phyloP scores from a whole-genome alignment of 1,140 invertebrate species.

The Zaprionus davidi region DNA sequence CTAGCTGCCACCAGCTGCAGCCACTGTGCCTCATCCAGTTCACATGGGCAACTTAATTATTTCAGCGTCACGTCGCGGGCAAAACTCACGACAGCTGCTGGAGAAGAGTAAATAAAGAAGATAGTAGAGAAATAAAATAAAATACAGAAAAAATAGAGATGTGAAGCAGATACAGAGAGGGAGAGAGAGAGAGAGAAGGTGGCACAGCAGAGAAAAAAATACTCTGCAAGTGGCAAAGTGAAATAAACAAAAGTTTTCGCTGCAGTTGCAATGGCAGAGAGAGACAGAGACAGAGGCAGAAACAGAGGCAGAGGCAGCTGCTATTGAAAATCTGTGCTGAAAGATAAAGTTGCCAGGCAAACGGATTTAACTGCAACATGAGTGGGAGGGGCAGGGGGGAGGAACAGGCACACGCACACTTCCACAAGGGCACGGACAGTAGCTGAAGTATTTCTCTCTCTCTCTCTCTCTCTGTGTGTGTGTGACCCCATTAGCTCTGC shows the following conservation, averaged over 20 bases:
- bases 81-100: slow-evolving; percentile 71
- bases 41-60: slow-evolving; percentile 76
- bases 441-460: slow-evolving; percentile 6
- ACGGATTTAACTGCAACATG: slow-evolving; percentile 68
- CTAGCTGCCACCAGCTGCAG: too few relatives aligned
- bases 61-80: slow-evolving; percentile 73
- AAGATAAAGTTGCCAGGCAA: slow-evolving; percentile 73
- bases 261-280: slow-evolving; percentile 19
- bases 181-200: neutral
- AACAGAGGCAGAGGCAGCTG: slow-evolving; percentile 42
- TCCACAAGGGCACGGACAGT: slow-evolving; percentile 1
- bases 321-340: slow-evolving; percentile 75
- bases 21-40: neutral
- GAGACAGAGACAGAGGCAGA: slow-evolving; percentile 7
- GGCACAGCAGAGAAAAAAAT: slow-evolving; percentile 19
- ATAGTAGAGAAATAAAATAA: slow-evolving; percentile 6
- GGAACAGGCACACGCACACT: neutral
- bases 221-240: slow-evolving; percentile 32
- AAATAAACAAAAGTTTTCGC: slow-evolving; percentile 67
- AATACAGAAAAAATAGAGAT: neutral
- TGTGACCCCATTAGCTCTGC: slow-evolving; percentile 55
- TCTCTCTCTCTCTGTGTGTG: slow-evolving; percentile 27
- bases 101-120: slow-evolving; percentile 43
- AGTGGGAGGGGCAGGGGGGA: slow-evolving; percentile 31
- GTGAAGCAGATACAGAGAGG: neutral